phyloP scores from a whole-genome alignment of 2,888 invertebrate genomes.

The Disparrhopalites patrizii region DNA sequence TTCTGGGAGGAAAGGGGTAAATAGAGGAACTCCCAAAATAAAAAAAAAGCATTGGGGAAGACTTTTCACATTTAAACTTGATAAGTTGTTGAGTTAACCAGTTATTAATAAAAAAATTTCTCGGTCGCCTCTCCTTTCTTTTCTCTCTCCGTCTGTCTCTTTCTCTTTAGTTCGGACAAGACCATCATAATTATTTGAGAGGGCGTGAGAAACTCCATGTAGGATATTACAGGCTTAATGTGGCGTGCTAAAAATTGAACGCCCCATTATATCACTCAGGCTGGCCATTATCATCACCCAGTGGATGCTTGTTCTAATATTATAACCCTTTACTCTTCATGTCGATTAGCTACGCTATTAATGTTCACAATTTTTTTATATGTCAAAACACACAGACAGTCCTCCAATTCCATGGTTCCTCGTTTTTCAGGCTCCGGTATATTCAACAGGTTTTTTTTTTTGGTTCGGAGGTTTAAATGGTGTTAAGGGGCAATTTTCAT shows the following conservation, averaged over 20 bases:
- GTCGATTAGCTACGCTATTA: slow-evolving; percentile 16
- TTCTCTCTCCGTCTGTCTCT: neutral
- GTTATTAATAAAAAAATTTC: too few relatives aligned
- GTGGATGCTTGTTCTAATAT: too few relatives aligned
- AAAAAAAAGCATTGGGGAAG: neutral
- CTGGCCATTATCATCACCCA: slow-evolving; percentile 8
- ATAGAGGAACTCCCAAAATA: slow-evolving; percentile 1
- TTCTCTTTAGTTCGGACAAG: neutral
- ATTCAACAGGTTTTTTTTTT: too few relatives aligned
- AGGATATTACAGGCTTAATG: neutral
- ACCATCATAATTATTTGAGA: slow-evolving; percentile 25
- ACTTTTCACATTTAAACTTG: neutral
- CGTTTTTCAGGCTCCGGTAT: too few relatives aligned
- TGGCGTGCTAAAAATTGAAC: slow-evolving; percentile 25
- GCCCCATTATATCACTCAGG: slow-evolving; percentile 22
- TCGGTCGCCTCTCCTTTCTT: too few relatives aligned
- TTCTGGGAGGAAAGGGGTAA: neutral
- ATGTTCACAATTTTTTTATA: too few relatives aligned
- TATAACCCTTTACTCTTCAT: slow-evolving; percentile 9
- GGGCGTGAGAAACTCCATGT: slow-evolving; percentile 20
- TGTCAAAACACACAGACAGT: too few relatives aligned
- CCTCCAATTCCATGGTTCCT: too few relatives aligned
- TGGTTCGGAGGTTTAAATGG: too few relatives aligned
- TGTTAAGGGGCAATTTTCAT: too few relatives aligned
- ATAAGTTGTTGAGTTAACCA: slow-evolving; percentile 5